Evolutionary conservation across 2,113 vertebrate genomes (phyloP), one percentile per base, ranked within the genome.

Genomic region (Mesitornis unicolor): DNA sequence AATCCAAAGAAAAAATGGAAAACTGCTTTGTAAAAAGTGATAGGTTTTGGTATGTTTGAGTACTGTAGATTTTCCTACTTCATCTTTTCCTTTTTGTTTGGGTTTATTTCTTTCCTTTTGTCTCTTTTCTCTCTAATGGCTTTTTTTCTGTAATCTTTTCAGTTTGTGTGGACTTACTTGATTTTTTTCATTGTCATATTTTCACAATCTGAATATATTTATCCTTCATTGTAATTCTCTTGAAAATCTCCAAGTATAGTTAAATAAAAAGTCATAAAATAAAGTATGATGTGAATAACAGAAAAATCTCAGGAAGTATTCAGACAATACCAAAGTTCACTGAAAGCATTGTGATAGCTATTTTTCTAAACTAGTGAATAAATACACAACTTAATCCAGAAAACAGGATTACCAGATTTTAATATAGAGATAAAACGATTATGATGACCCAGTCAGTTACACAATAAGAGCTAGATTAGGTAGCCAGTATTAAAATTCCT

Each of bases 31-130:
- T 2, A 60, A 19, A 73, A 57, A 53, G 26, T 7, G 33, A 15
- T 33, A n/a, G 0, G 0, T 2, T 18, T 47, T 35, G 6, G 1
- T 59, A 12, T n/a, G 16, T 29, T 61, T 71, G 29, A 60, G 14
- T 53, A 14, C 13, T 76, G 2, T 63, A 89, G 9, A 45, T 0
- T 26, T 91, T 35, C 7, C 6, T 45, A 29, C 4, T 1, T 48
- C 3, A 11, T 25, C 11, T 51, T 56, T 69, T 74, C 31, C 7
- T 74, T 0, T 21, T 75, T 65, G 11, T 2, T 54, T n/a, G 2
- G 1, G 5, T 11, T 29, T 29, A 53, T 51, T n/a, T 6, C 1
- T 16, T n/a, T 70, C 26, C 25, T 5, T 22, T 42, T 53, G 3
- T 8, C 9, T 70, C 29, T 48, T 60, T 68, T 56, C 7, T 28